A percentile compares a stretch with the other conserved stretches of the same genome.
Evolutionary conservation across 2,113 vertebrate species (phyloP).

Genomic region (Gymnogyps californianus): DNA sequence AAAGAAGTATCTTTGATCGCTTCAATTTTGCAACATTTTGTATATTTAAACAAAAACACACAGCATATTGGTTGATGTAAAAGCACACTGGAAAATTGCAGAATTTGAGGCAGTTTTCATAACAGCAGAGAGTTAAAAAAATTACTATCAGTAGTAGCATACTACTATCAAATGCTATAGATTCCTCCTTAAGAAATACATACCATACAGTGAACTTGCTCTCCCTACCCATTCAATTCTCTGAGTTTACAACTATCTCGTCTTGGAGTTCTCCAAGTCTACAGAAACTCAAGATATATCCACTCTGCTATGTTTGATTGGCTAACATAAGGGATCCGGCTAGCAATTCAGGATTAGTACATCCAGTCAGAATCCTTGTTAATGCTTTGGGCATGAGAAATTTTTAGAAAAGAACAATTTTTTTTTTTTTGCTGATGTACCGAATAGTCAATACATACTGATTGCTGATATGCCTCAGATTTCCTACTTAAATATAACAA

Average conservation of each 20-base stretch:
- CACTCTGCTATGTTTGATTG: neutral
- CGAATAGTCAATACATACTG: neutral
- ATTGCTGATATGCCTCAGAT: neutral
- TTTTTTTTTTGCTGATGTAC: neutral
- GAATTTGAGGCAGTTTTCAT: neutral
- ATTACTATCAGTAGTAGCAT: neutral
- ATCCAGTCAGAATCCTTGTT: neutral
- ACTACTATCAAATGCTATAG: neutral
- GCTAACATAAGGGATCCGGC: neutral
- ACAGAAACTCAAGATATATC: neutral
- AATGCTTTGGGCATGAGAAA: neutral
- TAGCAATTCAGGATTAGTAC: neutral
- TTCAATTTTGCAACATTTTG: neutral
- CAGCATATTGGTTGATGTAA: neutral
- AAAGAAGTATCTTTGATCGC: neutral
- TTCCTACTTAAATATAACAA: constrained; percentile 1
- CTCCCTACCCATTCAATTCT: neutral
- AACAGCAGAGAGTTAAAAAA: neutral
- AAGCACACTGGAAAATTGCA: neutral
- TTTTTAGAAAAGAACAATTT: neutral
- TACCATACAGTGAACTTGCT: neutral
- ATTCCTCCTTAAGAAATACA: neutral
- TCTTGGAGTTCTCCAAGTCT: neutral
- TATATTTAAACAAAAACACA: neutral
- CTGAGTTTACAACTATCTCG: neutral